These are phyloP conservation scores for Indicator indicator DNA, from an alignment of 2,113 vertebrate species.

Conservation along the genomic window DNA sequence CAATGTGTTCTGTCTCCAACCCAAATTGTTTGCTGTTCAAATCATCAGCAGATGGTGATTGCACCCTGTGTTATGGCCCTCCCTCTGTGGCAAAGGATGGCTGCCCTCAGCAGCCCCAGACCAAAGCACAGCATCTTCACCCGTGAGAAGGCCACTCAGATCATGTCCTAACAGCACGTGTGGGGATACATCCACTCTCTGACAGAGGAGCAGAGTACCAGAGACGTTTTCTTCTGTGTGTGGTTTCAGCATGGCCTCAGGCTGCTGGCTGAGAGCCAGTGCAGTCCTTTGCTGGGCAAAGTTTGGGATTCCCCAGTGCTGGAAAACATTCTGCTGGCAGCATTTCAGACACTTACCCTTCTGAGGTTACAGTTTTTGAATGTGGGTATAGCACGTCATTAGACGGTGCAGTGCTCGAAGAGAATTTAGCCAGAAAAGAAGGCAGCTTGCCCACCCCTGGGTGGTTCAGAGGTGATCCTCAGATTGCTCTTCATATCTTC, in stretches of 20 bases:
- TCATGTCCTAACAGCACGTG: not conserved
- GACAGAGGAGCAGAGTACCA: not conserved
- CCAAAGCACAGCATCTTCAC: rapidly evolving
- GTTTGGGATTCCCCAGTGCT: not conserved
- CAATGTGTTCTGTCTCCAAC: not conserved
- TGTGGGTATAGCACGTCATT: constrained; percentile 38
- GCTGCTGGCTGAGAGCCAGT: not conserved
- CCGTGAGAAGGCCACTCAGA: not conserved
- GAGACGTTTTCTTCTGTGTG: not conserved
- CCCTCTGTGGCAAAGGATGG: not conserved
- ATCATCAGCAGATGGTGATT: not conserved
- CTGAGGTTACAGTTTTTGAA: not conserved
- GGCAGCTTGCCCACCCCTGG: constrained; percentile 48
- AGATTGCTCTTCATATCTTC: constrained; percentile 23
- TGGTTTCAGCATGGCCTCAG: not conserved
- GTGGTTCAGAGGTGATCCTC: constrained; percentile 35
- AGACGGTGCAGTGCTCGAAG: not conserved
- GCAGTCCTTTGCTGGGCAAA: not conserved
- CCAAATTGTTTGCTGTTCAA: not conserved
- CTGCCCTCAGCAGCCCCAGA: not conserved
- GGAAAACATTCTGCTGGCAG: not conserved
- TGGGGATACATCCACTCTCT: not conserved
- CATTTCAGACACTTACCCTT: constrained; percentile 24
- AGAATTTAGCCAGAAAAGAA: constrained; percentile 35
- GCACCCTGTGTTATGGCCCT: not conserved